These are phyloP conservation scores for Cardiocondyla obscurior DNA, from an alignment of 1,140 invertebrate species.

Conservation along the genomic window DNA sequence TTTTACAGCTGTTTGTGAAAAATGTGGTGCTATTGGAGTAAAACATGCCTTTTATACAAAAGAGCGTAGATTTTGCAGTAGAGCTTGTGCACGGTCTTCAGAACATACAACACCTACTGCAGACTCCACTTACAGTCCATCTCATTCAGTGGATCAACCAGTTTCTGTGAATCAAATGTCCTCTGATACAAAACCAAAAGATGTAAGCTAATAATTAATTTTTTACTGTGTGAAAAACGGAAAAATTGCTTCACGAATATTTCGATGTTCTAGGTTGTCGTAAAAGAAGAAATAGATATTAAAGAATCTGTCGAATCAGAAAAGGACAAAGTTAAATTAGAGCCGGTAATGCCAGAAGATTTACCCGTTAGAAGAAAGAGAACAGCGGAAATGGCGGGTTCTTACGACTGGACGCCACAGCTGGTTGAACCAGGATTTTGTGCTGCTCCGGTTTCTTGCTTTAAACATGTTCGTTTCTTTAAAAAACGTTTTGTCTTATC, in stretches of 20 bases:
- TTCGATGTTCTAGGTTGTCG: constrained; percentile 43
- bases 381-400: constrained; percentile 87
- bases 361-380: constrained; percentile 83
- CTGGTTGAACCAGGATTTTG: constrained; percentile 90
- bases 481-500: not conserved
- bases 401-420: constrained; percentile 93
- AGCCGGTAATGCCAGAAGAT: constrained; percentile 81
- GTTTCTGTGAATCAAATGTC: constrained; percentile 63
- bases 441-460: constrained; percentile 95
- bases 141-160: constrained; percentile 73
- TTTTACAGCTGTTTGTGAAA: constrained; percentile 92
- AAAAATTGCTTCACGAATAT: not conserved
- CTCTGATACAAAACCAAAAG: constrained; percentile 68
- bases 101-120: constrained; percentile 78
- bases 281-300: constrained; percentile 66
- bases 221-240: not conserved
- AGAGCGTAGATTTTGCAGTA: constrained; percentile 91
- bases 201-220: constrained; percentile 65
- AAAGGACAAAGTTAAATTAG: constrained; percentile 74
- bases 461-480: constrained; percentile 89
- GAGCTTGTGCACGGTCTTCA: constrained; percentile 88
- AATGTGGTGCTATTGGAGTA: constrained; percentile 94
- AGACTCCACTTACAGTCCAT: constrained; percentile 82
- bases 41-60: constrained; percentile 96
- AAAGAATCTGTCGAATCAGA: constrained; percentile 58